phyloP scores from a whole-genome alignment of 2,113 vertebrate genomes.

The Pipa parva region DNA sequence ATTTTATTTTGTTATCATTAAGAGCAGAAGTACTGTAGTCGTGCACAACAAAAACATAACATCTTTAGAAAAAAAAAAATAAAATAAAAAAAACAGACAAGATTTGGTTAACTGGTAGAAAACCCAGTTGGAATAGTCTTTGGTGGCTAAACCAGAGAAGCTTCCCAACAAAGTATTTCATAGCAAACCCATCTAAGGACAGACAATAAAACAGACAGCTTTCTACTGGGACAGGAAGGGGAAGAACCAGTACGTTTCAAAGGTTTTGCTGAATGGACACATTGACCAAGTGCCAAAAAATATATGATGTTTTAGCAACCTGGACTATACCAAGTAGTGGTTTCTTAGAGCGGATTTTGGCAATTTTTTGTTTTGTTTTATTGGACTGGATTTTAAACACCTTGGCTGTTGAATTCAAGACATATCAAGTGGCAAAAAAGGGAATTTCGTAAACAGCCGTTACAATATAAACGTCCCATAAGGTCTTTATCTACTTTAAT shows the following conservation, averaged over 20 bases:
- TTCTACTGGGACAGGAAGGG: slow-evolving; percentile 6
- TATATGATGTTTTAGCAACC: not conserved
- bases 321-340: slow-evolving; percentile 21
- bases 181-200: slow-evolving; percentile 24
- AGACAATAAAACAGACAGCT: slow-evolving; percentile 9
- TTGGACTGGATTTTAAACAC: too few species aligned
- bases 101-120: slow-evolving; percentile 32
- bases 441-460: not conserved
- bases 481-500: slow-evolving; percentile 1
- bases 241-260: not conserved
- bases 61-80: slow-evolving; percentile 7
- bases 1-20: slow-evolving; percentile 39
- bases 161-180: slow-evolving; percentile 29
- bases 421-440: not conserved
- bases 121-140: slow-evolving; percentile 23
- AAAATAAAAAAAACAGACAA: slow-evolving; percentile 17
- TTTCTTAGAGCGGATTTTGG: not conserved
- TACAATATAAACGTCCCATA: not conserved
- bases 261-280: not conserved
- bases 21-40: slow-evolving; percentile 41
- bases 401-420: too few species aligned
- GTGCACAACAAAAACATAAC: slow-evolving; percentile 34
- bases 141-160: slow-evolving; percentile 6
- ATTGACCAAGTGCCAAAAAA: too few species aligned
- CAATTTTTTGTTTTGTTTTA: too few species aligned